Evolutionary conservation across 2,797 vertebrate genomes (phyloP).

Genomic region (Myotis myotis): DNA sequence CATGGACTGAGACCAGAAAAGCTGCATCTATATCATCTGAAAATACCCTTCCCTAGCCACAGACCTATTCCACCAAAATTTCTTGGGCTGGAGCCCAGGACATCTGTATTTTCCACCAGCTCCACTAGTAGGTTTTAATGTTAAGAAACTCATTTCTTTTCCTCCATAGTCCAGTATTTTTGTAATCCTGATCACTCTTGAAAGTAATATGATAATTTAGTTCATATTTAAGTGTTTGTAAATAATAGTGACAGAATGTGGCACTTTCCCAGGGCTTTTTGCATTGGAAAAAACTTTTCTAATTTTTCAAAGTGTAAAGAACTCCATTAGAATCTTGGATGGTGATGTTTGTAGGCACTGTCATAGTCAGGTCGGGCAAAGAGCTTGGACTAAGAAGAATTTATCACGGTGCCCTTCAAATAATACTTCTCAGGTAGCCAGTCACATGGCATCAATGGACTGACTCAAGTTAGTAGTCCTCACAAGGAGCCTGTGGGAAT

Average conservation of each 20-base stretch:
- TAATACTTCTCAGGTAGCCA: not conserved
- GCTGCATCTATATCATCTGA: not conserved
- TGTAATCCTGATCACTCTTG: not conserved
- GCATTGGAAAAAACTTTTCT: not conserved
- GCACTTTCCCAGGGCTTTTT: not conserved
- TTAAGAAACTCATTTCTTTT: not conserved
- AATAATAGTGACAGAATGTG: not conserved
- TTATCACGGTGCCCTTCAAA: slow-evolving; percentile 32
- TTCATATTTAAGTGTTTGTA: not conserved
- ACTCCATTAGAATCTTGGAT: not conserved
- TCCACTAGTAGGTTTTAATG: not conserved
- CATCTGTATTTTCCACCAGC: not conserved
- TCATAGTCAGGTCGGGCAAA: not conserved
- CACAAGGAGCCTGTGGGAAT: not conserved
- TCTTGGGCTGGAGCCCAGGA: not conserved
- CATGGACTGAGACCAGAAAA: not conserved
- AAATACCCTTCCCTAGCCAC: not conserved
- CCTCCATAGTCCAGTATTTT: not conserved
- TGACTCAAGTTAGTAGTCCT: slow-evolving; percentile 25
- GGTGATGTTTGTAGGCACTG: not conserved
- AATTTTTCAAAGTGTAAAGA: slow-evolving; percentile 9
- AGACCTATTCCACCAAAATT: not conserved
- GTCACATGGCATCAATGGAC: not conserved
- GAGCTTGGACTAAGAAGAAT: not conserved
- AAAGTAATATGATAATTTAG: not conserved